Base-by-base conservation (phyloP, 1,140 invertebrate genomes). In the Dreissena rostriformis region DNA sequence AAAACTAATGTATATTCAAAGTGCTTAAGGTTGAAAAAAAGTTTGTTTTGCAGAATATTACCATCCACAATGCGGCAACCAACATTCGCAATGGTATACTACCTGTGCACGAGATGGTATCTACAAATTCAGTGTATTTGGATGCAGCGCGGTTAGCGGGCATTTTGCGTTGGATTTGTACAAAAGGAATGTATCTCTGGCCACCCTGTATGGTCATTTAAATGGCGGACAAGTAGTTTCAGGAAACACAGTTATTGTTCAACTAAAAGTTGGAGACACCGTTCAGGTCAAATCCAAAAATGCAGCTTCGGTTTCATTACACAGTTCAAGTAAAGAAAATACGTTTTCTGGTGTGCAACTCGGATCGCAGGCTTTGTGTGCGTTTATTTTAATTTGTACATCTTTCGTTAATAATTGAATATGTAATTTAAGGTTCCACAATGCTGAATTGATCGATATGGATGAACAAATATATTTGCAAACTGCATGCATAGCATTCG, bases 71-170 rank as follows among this genome's bases (percentile, higher is more conserved):
- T 61, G 17, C 57, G 22, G 57, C 57, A 6, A 61, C 57, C 4
- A 61, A 61, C 11, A 61, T 61, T n/a, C 17, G 17, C 17, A 61
- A 61, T n/a, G 57, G 57, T 0, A 51, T 66, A 15, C 74, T 52
- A 72, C 53, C 11, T 67, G 79, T 22, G 19, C 55, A 8, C 8
- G 15, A 17, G 61, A 65, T 22, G 79, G 79, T 63, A n/a, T 82
- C 26, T 82, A 82, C 71, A 74, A 82, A 17, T 74, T 82, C 24
- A 70, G 74, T 66, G 71, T 82, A 0, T 82, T 73, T 29, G 52
- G 53, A n/a, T 39, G 66, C 10, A 82, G 68, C 11, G 52, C 65
- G 10, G 66, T 49, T 19, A 70, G 66, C 49, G 39, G 22, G 7
- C 49, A 22, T 53, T 6, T 82, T 7, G 73, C 52, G 11, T 63